These are phyloP conservation scores for Ceraclea dissimilis DNA, from an alignment of 2,888 invertebrate genomes.

Conservation along the genomic window DNA sequence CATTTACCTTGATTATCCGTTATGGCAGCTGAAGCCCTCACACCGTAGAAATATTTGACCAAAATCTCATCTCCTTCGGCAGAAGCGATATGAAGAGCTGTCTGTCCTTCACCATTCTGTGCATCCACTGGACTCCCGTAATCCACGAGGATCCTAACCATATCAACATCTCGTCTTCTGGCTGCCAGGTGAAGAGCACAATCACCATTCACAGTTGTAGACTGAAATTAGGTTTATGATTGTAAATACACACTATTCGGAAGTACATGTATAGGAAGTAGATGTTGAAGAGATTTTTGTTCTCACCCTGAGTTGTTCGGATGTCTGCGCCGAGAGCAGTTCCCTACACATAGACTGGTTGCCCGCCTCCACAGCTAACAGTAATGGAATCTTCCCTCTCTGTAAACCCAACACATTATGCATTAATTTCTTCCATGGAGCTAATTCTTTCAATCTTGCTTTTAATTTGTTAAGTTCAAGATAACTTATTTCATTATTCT, in stretches of 20 bases:
- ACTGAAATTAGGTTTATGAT: slow-evolving; percentile 36
- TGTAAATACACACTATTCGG: not conserved
- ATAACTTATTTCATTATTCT: slow-evolving; percentile 43
- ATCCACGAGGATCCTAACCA: slow-evolving; percentile 87
- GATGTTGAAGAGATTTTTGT: not conserved
- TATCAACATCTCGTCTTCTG: slow-evolving; percentile 85
- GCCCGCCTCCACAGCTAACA: slow-evolving; percentile 89
- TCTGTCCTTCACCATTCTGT: slow-evolving; percentile 90
- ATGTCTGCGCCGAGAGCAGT: slow-evolving; percentile 77
- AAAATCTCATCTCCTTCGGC: slow-evolving; percentile 92
- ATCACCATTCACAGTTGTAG: slow-evolving; percentile 80
- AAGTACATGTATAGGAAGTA: not conserved
- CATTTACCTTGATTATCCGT: slow-evolving; percentile 86
- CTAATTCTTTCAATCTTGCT: slow-evolving; percentile 41
- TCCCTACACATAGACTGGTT: slow-evolving; percentile 94
- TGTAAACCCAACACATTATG: slow-evolving; percentile 54
- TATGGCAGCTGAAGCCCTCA: slow-evolving; percentile 89
- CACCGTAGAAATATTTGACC: slow-evolving; percentile 92
- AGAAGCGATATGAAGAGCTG: slow-evolving; percentile 91
- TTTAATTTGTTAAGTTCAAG: slow-evolving; percentile 48
- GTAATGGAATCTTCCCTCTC: slow-evolving; percentile 89
- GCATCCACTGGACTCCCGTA: slow-evolving; percentile 88
- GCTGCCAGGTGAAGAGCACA: slow-evolving; percentile 93
- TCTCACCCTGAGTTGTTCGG: slow-evolving; percentile 74
- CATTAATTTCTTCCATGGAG: slow-evolving; percentile 48